phyloP scores from a whole-genome alignment of 2,888 invertebrate genomes.

The Cephus rjabovi region DNA sequence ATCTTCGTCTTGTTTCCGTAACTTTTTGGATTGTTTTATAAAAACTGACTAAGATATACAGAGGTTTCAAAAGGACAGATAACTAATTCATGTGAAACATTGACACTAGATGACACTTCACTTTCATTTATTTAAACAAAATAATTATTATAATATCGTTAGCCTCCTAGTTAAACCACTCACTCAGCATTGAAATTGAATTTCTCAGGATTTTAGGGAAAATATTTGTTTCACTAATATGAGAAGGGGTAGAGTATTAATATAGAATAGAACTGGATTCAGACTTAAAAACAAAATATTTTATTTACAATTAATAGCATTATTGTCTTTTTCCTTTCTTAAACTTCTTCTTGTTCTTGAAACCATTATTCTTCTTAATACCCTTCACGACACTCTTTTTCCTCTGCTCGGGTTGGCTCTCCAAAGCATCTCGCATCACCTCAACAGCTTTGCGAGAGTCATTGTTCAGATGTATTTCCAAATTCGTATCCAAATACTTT shows the following conservation, averaged over 20 bases:
- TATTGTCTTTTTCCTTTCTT: not conserved
- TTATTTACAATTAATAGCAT: not conserved
- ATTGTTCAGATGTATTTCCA: constrained; percentile 50
- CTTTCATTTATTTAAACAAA: not conserved
- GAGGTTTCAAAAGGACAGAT: not conserved
- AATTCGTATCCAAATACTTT: constrained; percentile 69
- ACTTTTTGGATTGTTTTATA: not conserved
- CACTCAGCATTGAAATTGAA: not conserved
- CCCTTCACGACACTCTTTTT: constrained; percentile 39
- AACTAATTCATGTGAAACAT: not conserved
- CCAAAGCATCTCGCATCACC: constrained; percentile 69
- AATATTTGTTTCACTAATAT: not conserved
- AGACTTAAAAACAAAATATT: not conserved
- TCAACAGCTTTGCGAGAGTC: constrained; percentile 68
- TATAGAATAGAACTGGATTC: not conserved
- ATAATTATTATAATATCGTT: not conserved
- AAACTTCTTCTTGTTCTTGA: constrained; percentile 15
- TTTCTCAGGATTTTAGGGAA: not conserved
- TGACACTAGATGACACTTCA: not conserved
- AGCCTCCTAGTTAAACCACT: not conserved
- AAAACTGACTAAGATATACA: not conserved
- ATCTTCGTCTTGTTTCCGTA: not conserved
- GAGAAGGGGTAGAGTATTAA: not conserved
- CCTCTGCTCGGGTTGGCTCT: constrained; percentile 52
- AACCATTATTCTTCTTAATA: constrained; percentile 45